These are phyloP conservation scores for Brotula barbata DNA, from an alignment of 2,797 vertebrate genomes.

Conservation along the genomic window DNA sequence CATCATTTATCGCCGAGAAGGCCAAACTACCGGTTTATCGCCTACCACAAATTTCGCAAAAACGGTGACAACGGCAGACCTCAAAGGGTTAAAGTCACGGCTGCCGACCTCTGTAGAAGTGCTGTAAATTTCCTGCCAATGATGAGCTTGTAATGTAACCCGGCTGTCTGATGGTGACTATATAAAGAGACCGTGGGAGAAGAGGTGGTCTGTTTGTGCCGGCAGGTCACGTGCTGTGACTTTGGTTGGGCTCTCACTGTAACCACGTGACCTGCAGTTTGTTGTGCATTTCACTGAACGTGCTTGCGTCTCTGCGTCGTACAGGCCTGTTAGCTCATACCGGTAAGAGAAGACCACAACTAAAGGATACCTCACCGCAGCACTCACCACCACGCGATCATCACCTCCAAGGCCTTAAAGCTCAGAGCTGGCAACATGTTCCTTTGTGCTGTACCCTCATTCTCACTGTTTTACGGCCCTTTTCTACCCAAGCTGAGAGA, in stretches of 20 bases:
- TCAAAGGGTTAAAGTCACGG: no score
- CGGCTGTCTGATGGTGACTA: no score
- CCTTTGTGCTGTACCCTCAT: conserved; percentile 6
- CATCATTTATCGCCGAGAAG: no score
- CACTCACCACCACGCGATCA: conserved; percentile 34
- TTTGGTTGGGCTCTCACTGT: conserved; percentile 59
- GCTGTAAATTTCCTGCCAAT: conserved; percentile 41
- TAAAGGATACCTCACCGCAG: conserved; percentile 54
- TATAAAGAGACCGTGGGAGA: no score
- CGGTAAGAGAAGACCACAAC: neutral
- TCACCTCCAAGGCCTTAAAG: conserved; percentile 71
- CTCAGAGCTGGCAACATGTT: conserved; percentile 37
- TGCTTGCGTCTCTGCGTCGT: conserved; percentile 11
- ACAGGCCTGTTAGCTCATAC: neutral
- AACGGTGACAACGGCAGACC: no score
- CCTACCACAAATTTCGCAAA: no score
- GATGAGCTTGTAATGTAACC: no score
- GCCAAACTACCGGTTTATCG: no score
- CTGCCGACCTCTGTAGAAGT: no score
- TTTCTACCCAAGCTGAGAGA: conserved; percentile 1
- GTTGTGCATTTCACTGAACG: conserved; percentile 52
- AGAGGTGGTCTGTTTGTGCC: conserved; percentile 14
- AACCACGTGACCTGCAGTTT: conserved; percentile 58
- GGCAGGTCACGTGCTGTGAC: conserved; percentile 18
- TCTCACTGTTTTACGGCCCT: neutral